Conservation (phyloP, 2,888 invertebrate genomes). For the Noctua janthe region DNA sequence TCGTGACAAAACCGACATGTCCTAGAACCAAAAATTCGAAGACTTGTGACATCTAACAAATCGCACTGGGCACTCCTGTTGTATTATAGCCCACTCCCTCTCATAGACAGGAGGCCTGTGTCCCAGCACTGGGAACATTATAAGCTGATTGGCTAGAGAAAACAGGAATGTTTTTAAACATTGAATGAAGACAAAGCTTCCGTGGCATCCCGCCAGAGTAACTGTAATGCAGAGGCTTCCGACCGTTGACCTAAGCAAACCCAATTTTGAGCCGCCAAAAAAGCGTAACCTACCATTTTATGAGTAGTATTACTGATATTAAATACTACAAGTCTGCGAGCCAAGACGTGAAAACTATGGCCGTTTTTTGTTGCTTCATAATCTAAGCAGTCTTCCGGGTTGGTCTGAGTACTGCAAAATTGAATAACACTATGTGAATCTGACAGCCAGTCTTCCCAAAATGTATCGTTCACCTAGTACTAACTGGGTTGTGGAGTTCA, state of each 20-base stretch:
- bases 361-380: conserved; percentile 4
- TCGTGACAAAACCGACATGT: too few species aligned
- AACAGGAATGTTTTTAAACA: background rate
- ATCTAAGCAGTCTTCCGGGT: background rate
- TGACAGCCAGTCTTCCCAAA: too few species aligned
- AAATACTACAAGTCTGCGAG: background rate
- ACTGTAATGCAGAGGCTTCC: conserved; percentile 18
- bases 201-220: conserved; percentile 15
- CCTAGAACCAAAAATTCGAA: too few species aligned
- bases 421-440: background rate
- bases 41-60: too few species aligned
- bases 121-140: too few species aligned
- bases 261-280: conserved; percentile 41
- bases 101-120: too few species aligned
- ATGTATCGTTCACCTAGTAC: too few species aligned
- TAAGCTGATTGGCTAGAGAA: background rate
- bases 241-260: conserved; percentile 42
- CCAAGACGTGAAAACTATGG: background rate
- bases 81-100: too few species aligned
- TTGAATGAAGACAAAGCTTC: background rate
- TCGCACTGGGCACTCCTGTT: too few species aligned
- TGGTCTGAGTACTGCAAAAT: background rate
- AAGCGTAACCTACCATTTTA: conserved; percentile 16
- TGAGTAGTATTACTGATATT: conserved; percentile 10
- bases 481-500: too few species aligned